Conservation (phyloP, 2,797 vertebrate species). For the Rousettus madagascariensis region DNA sequence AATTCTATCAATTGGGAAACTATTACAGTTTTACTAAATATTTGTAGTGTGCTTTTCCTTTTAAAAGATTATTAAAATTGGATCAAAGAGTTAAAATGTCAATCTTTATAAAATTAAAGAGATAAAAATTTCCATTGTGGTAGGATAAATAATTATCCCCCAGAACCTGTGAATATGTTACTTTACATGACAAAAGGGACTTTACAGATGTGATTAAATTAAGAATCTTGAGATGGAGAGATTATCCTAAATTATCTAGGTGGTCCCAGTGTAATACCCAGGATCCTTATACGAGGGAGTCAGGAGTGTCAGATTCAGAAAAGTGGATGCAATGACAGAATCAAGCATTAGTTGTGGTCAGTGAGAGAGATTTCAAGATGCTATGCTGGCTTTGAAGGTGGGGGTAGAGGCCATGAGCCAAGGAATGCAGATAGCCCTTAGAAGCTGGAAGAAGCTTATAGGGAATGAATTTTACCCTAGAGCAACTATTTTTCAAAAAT, state of each 20-base stretch:
- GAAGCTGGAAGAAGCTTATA: neutral
- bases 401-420: neutral
- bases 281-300: neutral
- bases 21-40: neutral
- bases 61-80: conserved; percentile 1
- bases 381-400: neutral
- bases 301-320: neutral
- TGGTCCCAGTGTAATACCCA: neutral
- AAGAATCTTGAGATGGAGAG: neutral
- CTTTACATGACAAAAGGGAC: neutral
- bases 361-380: neutral
- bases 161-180: neutral
- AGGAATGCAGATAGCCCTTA: neutral
- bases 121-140: neutral
- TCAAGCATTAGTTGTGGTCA: neutral
- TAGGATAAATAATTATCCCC: neutral
- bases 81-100: neutral
- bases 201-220: neutral
- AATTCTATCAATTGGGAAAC: neutral
- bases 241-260: neutral
- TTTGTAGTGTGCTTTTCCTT: neutral
- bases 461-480: neutral
- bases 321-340: neutral
- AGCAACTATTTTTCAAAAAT: neutral
- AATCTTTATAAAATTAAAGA: neutral